phyloP scores from a whole-genome alignment of 2,888 invertebrate species.

The Parnassius glacialis region DNA sequence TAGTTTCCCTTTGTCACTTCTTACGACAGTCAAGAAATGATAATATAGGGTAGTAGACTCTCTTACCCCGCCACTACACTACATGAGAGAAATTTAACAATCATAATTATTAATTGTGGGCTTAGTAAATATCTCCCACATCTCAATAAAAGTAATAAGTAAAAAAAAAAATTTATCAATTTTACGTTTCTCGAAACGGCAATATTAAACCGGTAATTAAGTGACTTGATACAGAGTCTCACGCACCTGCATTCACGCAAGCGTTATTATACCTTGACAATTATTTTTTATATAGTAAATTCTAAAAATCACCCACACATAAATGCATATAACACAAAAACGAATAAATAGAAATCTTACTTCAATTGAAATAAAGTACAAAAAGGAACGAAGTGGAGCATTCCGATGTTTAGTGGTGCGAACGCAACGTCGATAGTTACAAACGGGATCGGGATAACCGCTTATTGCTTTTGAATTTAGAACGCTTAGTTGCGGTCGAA shows the following conservation, averaged over 20 bases:
- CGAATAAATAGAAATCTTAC: conserved; percentile 22
- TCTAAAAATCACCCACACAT: conserved; percentile 23
- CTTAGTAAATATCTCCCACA: too few species aligned
- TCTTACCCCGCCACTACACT: too few species aligned
- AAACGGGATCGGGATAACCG: conserved; percentile 43
- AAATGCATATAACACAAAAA: background rate
- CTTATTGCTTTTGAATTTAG: conserved; percentile 54
- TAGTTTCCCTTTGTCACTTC: too few species aligned
- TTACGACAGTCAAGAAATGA: too few species aligned
- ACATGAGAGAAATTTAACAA: too few species aligned
- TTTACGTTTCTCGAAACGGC: conserved; percentile 11
- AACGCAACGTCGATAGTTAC: conserved; percentile 38
- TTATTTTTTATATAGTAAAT: conserved; percentile 30
- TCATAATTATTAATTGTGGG: too few species aligned
- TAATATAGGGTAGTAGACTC: too few species aligned
- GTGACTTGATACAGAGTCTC: conserved; percentile 9
- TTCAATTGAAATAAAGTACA: conserved; percentile 19
- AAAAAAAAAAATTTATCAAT: too few species aligned
- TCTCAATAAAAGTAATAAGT: too few species aligned
- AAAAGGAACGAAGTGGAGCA: conserved; percentile 19
- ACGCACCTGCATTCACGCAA: conserved; percentile 15
- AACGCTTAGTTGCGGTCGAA: conserved; percentile 42
- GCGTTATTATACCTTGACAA: conserved; percentile 33
- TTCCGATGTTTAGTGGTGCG: conserved; percentile 29
- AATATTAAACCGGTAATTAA: conserved; percentile 23